Evolutionary conservation across 1,140 invertebrate genomes (phyloP).

Genomic region (Heliconius congener): DNA sequence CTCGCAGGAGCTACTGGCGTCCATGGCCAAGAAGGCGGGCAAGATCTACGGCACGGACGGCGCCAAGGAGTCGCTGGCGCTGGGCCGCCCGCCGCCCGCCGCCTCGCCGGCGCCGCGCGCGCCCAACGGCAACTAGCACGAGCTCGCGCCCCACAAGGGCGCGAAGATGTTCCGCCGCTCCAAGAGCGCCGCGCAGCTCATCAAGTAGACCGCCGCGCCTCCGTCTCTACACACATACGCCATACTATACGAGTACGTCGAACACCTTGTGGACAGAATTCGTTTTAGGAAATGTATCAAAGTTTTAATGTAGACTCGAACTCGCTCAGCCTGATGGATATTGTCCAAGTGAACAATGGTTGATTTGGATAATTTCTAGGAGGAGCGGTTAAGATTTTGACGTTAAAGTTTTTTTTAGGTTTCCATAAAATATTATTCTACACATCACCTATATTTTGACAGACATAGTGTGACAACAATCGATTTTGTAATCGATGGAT

Average conservation of each 20-base stretch:
- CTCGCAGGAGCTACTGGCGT: slow-evolving; percentile 94
- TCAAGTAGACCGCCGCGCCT: slow-evolving; percentile 62
- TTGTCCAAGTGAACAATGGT: too few species aligned
- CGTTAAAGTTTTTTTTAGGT: too few species aligned
- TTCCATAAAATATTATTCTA: too few species aligned
- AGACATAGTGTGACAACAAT: neutral
- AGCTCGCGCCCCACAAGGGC: slow-evolving; percentile 77
- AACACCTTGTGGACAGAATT: neutral
- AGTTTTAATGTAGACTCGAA: too few species aligned
- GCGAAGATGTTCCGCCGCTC: slow-evolving; percentile 81
- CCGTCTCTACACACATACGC: neutral
- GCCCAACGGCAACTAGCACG: slow-evolving; percentile 81
- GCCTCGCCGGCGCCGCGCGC: slow-evolving; percentile 56
- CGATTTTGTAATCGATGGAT: neutral
- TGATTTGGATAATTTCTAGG: too few species aligned
- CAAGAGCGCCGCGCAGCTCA: slow-evolving; percentile 80
- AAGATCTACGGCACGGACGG: slow-evolving; percentile 95
- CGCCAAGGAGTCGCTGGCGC: slow-evolving; percentile 54
- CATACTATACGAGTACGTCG: neutral
- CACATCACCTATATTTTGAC: neutral
- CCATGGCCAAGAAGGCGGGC: slow-evolving; percentile 97
- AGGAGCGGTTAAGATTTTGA: too few species aligned
- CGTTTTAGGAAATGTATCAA: too few species aligned
- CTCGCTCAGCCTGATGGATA: too few species aligned
- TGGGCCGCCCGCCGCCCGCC: slow-evolving; percentile 49